Evolutionary conservation across 2,888 invertebrate genomes (phyloP), one percentile per base, ranked within the genome.

Genomic region (Abrostola tripartita): DNA sequence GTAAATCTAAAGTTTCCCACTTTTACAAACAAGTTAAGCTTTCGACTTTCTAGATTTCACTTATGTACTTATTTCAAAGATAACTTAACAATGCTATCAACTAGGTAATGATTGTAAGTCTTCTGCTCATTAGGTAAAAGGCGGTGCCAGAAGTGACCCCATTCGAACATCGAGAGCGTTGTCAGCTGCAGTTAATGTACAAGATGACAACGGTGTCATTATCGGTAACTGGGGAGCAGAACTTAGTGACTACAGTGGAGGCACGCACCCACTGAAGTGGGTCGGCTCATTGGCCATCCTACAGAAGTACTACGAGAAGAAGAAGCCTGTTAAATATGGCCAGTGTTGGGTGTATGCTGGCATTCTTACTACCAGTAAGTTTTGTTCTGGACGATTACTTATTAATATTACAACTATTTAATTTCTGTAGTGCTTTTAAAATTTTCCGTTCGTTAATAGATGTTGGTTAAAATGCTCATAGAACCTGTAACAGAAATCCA

Each of bases 291-390:
- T 97, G 74, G 96, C 96, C 71, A 99, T 99, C 72, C 89, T 99
- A 11, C 98, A 98, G 86, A 96, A 97, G 84, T 99, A 96, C 90
- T 97, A 96, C 83, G 96, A 96, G 76, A 97, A 96, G 60, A 97
- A 97, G 84, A 97, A 97, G 78, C 97, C 98, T 0, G 98, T 99
- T 0, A 98, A 98, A 89, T 99, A 97, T 86, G 99, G 98, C 0
- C 99, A 99, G 82, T 99, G 99, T 85, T 99, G 98, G 98, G 98
- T 98, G 5, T 99, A 98, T 85, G 96, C 98, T 4, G 99, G 98
- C 0, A 97, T 99, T 24, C 90, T 98, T 54, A 97, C 98, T 0
- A 98, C 99, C 70, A 95, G 97, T 97, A 75, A 75, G 75, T 59
- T 5, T 42, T 7, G 10, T 42, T 10, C 12, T 36, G 12, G 36